Base-by-base conservation (phyloP, 2,888 invertebrate species). In the Teleiodes luculella region DNA sequence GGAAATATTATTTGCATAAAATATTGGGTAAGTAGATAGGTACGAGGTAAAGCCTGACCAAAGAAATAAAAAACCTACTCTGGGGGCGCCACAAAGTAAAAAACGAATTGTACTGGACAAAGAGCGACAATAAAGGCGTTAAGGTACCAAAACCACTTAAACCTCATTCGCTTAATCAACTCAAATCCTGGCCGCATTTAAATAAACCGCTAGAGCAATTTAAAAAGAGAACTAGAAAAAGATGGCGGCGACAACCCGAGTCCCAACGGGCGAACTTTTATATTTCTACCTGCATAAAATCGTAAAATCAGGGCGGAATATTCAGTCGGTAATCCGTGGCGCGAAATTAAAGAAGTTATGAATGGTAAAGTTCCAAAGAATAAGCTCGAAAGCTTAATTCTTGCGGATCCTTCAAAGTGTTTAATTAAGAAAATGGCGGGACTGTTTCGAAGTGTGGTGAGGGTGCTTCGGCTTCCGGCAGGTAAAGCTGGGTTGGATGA, bases 321-420 rank as follows among this genome's bases (percentile, higher is more conserved):
- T 59, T 59, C 54, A 59, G 53, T 35, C 39, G 30, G 46, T 56
- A 56, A 58, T 58, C 56, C 58, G 13, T 18, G 39, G 55, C 52
- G 55, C 55, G 54, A 59, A 59, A 59, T 59, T 59, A 59, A 59
- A 59, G 59, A 59, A 59, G 59, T 59, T 59, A 59, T 56, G 57
- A 59, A 59, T 54, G 54, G 57, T 28, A 45, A 53, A 56, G 51
- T 54, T 57, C 54, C 54, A 53, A 57, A 53, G 52, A 57, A 57
- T 56, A 54, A 51, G 52, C 47, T 41, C 20, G 51, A 18, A 16
- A 36, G 51, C 54, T 50, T 54, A 51, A 49, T 52, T 33, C 45
- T 30, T 53, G 45, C 18, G 39, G 56, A 52, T 49, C 52, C 53
- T 54, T 59, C 55, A 54, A 57, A 59, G 51, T 30, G 55, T 57